Evolutionary conservation across 2,113 vertebrate species (phyloP).

Genomic region (Sapajus apella): DNA sequence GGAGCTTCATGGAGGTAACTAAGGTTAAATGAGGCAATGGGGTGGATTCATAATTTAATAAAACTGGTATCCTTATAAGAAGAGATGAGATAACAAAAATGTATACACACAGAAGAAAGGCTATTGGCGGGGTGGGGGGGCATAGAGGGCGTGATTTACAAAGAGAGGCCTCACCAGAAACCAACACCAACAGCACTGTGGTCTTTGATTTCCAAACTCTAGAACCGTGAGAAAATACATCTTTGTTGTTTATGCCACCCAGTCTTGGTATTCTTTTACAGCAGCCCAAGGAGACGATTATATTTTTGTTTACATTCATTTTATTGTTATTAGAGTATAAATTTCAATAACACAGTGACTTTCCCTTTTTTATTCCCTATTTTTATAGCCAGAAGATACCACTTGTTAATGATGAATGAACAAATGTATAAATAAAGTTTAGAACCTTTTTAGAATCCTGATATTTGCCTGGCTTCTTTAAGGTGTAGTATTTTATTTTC

Average conservation of each 20-base stretch:
- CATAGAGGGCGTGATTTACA: no score
- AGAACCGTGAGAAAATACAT: not conserved
- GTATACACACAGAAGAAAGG: fast-evolving
- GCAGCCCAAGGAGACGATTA: not conserved
- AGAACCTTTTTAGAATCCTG: not conserved
- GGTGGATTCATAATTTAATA: no score
- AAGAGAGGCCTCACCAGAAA: not conserved
- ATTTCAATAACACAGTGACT: not conserved
- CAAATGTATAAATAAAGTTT: not conserved
- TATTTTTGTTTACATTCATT: not conserved
- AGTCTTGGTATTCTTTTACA: not conserved
- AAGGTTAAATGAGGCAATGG: not conserved
- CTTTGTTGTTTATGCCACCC: not conserved
- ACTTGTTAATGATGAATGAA: not conserved
- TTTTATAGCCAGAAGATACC: not conserved
- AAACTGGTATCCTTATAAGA: not conserved
- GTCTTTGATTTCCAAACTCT: not conserved
- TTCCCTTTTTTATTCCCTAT: not conserved
- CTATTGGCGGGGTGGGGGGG: no score
- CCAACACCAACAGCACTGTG: not conserved
- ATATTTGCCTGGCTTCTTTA: not conserved
- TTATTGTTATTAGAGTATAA: not conserved
- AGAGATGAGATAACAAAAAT: not conserved
- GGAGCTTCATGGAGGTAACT: not conserved
- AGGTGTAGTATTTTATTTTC: not conserved